Evolutionary conservation across 2,797 vertebrate species (phyloP).

Genomic region (Synanceia verrucosa): DNA sequence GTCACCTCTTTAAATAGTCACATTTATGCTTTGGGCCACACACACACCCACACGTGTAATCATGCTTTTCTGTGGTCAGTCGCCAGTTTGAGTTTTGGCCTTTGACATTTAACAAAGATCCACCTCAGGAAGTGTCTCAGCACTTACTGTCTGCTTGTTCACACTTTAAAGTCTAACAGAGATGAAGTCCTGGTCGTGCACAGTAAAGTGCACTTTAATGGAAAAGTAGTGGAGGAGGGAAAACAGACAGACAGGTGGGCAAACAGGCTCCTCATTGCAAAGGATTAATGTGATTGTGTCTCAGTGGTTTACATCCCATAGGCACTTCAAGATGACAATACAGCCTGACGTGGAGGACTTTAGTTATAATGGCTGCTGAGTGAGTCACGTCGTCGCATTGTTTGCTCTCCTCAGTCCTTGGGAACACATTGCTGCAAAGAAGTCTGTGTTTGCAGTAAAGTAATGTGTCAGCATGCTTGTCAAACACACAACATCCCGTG

Average conservation of each 20-base stretch:
- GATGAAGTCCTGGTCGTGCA: not conserved
- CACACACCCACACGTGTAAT: conserved; percentile 36
- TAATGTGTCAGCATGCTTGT: conserved; percentile 10
- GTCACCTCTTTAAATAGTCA: conserved; percentile 24
- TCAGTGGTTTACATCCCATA: conserved; percentile 3
- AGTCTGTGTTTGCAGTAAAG: no score
- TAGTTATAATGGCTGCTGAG: not conserved
- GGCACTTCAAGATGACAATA: not conserved
- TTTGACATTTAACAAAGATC: conserved; percentile 71
- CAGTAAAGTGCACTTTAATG: not conserved
- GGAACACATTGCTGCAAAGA: not conserved
- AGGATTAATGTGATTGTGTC: not conserved
- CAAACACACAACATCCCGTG: not conserved
- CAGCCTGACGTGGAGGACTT: not conserved
- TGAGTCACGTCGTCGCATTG: conserved; percentile 21
- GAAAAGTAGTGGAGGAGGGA: not conserved
- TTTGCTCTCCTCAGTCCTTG: not conserved
- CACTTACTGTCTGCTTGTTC: not conserved
- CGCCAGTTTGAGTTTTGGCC: conserved; percentile 41
- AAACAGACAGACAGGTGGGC: not conserved
- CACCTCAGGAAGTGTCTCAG: conserved; percentile 56
- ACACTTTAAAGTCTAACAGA: not conserved
- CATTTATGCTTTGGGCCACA: conserved; percentile 30
- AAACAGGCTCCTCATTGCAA: not conserved
- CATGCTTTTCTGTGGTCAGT: conserved; percentile 47